phyloP scores from a whole-genome alignment of 1,140 invertebrate genomes.

The Meteorus sp. region DNA sequence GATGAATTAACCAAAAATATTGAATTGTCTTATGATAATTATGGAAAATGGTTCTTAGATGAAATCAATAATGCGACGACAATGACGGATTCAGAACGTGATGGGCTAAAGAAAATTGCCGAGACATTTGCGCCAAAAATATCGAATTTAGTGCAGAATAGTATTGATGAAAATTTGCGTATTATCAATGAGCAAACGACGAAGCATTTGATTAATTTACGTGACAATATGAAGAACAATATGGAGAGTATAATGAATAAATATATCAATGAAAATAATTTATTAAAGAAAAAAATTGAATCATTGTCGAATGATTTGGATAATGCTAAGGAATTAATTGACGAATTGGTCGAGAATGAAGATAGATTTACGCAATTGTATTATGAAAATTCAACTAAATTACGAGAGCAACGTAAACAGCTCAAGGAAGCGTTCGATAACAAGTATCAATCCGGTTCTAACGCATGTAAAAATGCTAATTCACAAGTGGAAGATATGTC shows the following conservation, averaged over 20 bases:
- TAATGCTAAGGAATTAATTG: no score
- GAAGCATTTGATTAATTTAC: slow-evolving; percentile 40
- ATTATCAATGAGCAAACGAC: slow-evolving; percentile 33
- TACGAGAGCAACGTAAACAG: no score
- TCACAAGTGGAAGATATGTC: no score
- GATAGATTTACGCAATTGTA: no score
- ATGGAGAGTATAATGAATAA: slow-evolving; percentile 35
- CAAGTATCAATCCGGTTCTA: no score
- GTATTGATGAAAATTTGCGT: slow-evolving; percentile 42
- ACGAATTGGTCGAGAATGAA: no score
- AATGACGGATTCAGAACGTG: slow-evolving; percentile 36
- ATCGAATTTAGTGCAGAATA: slow-evolving; percentile 37
- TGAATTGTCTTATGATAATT: slow-evolving; percentile 35
- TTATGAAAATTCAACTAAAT: no score
- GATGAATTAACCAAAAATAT: slow-evolving; percentile 35
- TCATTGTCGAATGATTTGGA: no score
- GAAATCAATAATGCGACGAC: slow-evolving; percentile 31
- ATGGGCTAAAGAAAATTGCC: slow-evolving; percentile 33
- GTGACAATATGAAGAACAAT: slow-evolving; percentile 36
- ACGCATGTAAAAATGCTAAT: no score
- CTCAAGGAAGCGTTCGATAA: no score
- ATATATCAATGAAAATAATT: slow-evolving; percentile 34
- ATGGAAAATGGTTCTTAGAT: slow-evolving; percentile 39
- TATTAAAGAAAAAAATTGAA: slow-evolving; percentile 33
- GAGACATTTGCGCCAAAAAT: slow-evolving; percentile 39